Evolutionary conservation across 2,113 vertebrate genomes (phyloP).

Genomic region (Sinocyclocheilus anshuiensis): DNA sequence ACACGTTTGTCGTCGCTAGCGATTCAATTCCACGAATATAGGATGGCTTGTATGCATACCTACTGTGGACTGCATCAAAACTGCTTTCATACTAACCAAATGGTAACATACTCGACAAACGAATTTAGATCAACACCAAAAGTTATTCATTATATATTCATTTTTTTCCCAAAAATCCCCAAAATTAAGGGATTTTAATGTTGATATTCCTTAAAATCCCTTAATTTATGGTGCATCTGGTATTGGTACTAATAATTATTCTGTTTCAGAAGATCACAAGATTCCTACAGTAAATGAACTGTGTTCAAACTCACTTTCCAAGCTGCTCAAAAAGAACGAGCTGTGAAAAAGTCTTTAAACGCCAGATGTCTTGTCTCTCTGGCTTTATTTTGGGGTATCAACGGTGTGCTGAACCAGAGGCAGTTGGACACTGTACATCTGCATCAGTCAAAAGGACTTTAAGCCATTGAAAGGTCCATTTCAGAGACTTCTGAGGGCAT

Average conservation of each 20-base stretch:
- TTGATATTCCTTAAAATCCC: neutral
- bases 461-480: neutral
- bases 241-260: neutral
- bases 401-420: neutral
- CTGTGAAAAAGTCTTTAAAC: neutral
- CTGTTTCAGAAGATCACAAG: neutral
- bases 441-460: constrained; percentile 26
- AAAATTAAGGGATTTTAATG: neutral
- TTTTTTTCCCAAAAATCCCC: too few species aligned
- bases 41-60: neutral
- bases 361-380: neutral
- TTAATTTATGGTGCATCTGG: neutral
- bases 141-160: too few species aligned
- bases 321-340: neutral
- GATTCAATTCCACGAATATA: neutral
- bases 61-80: neutral
- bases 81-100: neutral
- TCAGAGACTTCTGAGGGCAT: neutral
- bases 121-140: neutral
- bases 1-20: neutral
- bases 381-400: neutral
- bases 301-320: neutral
- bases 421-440: constrained; percentile 5
- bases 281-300: neutral
- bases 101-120: neutral